Evolutionary conservation across 2,888 invertebrate genomes (phyloP), one percentile per base, ranked within the genome.

Genomic region (Eupithecia pulchellata): DNA sequence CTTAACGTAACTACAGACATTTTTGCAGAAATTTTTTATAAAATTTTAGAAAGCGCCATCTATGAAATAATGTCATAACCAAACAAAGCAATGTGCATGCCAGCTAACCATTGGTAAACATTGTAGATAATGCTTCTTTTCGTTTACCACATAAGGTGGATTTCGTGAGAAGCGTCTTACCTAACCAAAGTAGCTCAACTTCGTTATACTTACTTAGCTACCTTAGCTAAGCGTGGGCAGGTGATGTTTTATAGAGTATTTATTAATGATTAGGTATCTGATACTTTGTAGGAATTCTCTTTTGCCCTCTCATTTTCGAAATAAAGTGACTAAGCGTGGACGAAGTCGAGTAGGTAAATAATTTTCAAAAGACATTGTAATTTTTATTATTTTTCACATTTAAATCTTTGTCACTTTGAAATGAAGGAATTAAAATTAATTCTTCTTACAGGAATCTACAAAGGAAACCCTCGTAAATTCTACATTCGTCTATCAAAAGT

Each of bases 391-490:
- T 36, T 36, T 36, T n/a, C n/a, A n/a, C n/a, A n/a, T n/a, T n/a
- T n/a, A n/a, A n/a, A n/a, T n/a, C n/a, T n/a, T n/a, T n/a, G n/a
- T n/a, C n/a, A n/a, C n/a, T n/a, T n/a, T n/a, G n/a, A n/a, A n/a
- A n/a, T n/a, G n/a, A n/a, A n/a, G n/a, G 6, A 32, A 39, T 39
- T 39, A 20, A 55, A 55, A 13, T 4, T 6, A 9, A 8, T 29
- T 0, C 17, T 68, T 55, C 72, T 88, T 83, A 11, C 84, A 93
- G 92, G 91, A 14, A 64, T 87, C n/a, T 93, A 78, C 75, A 73
- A 79, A 0, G 92, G 91, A 2, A 80, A 92, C 64, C 87, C 92
- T 0, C 76, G 80, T 0, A 91, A 89, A 64, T 92, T 90, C 77
- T 91, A 89, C 83, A 78, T 93, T 0, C 88, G 91, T 2, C 69